These are phyloP conservation scores for Hoplostethus mediterraneus DNA, from an alignment of 2,797 vertebrate species.

Conservation along the genomic window DNA sequence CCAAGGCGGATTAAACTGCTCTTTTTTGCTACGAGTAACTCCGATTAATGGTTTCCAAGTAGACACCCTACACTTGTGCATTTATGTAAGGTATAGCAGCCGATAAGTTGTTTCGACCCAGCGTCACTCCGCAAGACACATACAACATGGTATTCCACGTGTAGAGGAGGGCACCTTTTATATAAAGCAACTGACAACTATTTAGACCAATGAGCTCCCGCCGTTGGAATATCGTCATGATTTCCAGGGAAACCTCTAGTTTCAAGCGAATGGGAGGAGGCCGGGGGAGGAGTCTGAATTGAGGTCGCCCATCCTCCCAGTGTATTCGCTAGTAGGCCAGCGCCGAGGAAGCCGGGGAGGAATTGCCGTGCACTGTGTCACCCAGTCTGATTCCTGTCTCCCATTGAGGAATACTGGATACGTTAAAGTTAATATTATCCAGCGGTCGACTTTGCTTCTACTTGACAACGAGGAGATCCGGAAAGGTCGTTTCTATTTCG, in stretches of 20 bases:
- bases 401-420: conserved; percentile 42
- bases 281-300: conserved; percentile 67
- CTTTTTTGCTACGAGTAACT: too few relatives aligned
- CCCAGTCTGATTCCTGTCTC: conserved; percentile 25
- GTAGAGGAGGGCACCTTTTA: conserved; percentile 73
- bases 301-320: conserved; percentile 71
- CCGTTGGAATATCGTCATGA: conserved; percentile 37
- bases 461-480: not conserved
- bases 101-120: conserved; percentile 11
- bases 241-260: conserved; percentile 76
- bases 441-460: not conserved
- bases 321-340: conserved; percentile 46
- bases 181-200: conserved; percentile 80
- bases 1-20: accelerated
- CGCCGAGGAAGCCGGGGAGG: conserved; percentile 48
- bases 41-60: accelerated
- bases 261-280: conserved; percentile 60
- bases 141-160: conserved; percentile 84
- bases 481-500: not conserved
- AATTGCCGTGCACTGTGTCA: conserved; percentile 56
- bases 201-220: conserved; percentile 59
- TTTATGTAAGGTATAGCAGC: conserved; percentile 71
- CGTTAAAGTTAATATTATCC: not conserved
- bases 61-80: not conserved
- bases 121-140: conserved; percentile 16